These are phyloP conservation scores for Hypomesus transpacificus DNA, from an alignment of 2,113 vertebrate species.

Conservation along the genomic window DNA sequence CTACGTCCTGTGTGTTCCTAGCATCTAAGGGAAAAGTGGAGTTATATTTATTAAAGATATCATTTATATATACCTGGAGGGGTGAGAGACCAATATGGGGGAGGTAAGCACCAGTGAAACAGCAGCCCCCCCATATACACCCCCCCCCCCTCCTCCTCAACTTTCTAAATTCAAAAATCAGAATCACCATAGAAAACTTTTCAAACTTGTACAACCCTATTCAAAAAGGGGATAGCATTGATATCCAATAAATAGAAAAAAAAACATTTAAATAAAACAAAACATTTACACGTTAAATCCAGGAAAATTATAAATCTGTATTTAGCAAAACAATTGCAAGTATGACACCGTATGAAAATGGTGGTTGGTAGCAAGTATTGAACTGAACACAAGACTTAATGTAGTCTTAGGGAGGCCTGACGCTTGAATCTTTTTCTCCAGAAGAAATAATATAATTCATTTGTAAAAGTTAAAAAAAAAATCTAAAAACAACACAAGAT, in stretches of 20 bases:
- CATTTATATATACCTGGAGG: slow-evolving; percentile 63
- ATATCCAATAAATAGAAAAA: slow-evolving; percentile 75
- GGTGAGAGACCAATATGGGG: slow-evolving; percentile 41
- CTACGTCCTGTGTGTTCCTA: slow-evolving; percentile 68
- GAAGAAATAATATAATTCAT: slow-evolving; percentile 39
- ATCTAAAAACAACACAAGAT: slow-evolving; percentile 51
- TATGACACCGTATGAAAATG: slow-evolving; percentile 51
- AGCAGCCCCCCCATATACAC: slow-evolving; percentile 47
- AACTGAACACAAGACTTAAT: slow-evolving; percentile 50
- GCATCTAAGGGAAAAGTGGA: slow-evolving; percentile 67
- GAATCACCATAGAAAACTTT: slow-evolving; percentile 42
- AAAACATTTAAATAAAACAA: slow-evolving; percentile 65
- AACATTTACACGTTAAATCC: slow-evolving; percentile 56
- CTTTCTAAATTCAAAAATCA: slow-evolving; percentile 57
- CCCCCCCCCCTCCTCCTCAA: slow-evolving; percentile 47
- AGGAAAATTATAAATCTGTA: slow-evolving; percentile 56
- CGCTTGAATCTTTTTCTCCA: slow-evolving; percentile 53
- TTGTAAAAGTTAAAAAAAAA: slow-evolving; percentile 43
- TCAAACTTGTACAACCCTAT: slow-evolving; percentile 60
- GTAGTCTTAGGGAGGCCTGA: slow-evolving; percentile 47
- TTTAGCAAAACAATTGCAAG: slow-evolving; percentile 57
- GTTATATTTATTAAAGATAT: slow-evolving; percentile 68
- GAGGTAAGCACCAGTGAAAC: slow-evolving; percentile 65
- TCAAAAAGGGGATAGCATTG: slow-evolving; percentile 61
- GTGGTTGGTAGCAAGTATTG: slow-evolving; percentile 37